Base-by-base conservation (phyloP, 2,113 vertebrate genomes). In the Aspidoscelis tigris region DNA sequence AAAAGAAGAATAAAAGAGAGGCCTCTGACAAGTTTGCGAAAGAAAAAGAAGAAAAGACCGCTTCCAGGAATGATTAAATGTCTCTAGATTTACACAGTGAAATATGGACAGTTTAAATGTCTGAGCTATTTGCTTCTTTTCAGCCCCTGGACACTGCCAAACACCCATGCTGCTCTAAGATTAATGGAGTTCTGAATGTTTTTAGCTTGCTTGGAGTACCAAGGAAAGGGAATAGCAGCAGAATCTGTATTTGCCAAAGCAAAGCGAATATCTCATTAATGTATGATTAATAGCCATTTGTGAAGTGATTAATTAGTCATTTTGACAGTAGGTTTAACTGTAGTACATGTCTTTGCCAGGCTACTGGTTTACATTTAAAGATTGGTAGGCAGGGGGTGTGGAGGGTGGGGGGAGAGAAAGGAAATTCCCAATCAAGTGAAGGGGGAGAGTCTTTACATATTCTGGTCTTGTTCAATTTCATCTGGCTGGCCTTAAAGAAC, bases 241-340 rank as follows among this genome's bases (percentile, higher is more conserved):
- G 83, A 90, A 93, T 87, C 90, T 89, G 88, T 88, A 88, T 93
- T 92, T 93, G 83, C 95, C 93, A 96, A 95, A 96, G 96, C 90
- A 95, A 96, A 97, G 94, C 95, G 94, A 95, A 83, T 90, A 92
- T 97, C 97, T 96, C 96, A 97, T 98, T 97, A 97, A 96, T 94
- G 90, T 93, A 96, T 97, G 96, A 97, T 98, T 97, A 98, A 97
- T 96, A 92, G 95, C 90, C 78, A 91, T 93, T 94, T 95, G 93
- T 89, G 89, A 89, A 93, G 93, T 96, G 94, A 98, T 97, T 97
- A 97, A 98, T 98, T 97, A 97, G 96, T 96, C 95, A 97, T 96
- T 96, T 96, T 93, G 94, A 96, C 96, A 95, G 95, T 94, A 96
- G 97, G 95, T 84, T 92, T 95, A 95, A 94, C 93, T 89, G 92